Evolutionary conservation across 2,888 invertebrate genomes (phyloP).

Genomic region (Eupithecia centaureata): DNA sequence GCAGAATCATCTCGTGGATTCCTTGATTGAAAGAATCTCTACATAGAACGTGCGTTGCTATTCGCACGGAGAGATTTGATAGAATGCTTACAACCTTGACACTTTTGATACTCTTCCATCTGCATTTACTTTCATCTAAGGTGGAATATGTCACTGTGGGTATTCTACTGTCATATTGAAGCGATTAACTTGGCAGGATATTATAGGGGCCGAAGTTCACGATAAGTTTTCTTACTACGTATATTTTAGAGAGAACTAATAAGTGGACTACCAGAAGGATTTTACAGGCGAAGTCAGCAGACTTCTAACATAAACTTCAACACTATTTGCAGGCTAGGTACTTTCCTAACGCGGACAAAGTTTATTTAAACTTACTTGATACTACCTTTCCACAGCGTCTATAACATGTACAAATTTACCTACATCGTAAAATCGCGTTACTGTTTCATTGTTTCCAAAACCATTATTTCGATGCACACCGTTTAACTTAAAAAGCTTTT

Average conservation of each 20-base stretch:
- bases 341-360: neutral
- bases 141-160: too few relatives aligned
- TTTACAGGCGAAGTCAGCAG: neutral
- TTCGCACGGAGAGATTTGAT: too few relatives aligned
- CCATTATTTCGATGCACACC: constrained; percentile 67
- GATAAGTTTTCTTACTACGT: neutral
- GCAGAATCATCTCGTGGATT: too few relatives aligned
- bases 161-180: too few relatives aligned
- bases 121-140: too few relatives aligned
- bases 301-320: neutral
- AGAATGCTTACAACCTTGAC: too few relatives aligned
- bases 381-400: neutral
- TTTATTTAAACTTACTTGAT: neutral
- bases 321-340: neutral
- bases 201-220: too few relatives aligned
- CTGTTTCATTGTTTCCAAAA: constrained; percentile 66
- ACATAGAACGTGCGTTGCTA: too few relatives aligned
- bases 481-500: constrained; percentile 62
- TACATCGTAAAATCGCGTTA: constrained; percentile 29
- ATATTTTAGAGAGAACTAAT: neutral
- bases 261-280: neutral
- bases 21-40: too few relatives aligned
- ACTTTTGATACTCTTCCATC: too few relatives aligned
- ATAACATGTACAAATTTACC: neutral
- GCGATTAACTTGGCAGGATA: too few relatives aligned